These are phyloP conservation scores for Ginglymostoma cirratum DNA, from an alignment of 2,113 vertebrate genomes.

Conservation along the genomic window DNA sequence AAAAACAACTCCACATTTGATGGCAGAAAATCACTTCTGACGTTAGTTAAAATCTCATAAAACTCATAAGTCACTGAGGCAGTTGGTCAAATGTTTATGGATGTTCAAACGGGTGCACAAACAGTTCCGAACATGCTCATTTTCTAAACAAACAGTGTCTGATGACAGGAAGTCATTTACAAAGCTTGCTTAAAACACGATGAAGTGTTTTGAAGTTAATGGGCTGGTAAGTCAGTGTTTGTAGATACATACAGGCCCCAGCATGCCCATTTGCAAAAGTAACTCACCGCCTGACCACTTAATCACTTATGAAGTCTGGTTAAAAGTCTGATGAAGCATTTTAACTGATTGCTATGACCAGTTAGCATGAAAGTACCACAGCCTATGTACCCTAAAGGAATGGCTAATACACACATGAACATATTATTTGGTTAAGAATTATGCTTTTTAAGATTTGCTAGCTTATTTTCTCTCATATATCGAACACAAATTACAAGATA, in stretches of 20 bases:
- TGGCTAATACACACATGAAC: background rate
- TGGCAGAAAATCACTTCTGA: background rate
- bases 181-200: slow-evolving; percentile 1
- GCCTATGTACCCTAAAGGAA: background rate
- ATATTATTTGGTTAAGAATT: background rate
- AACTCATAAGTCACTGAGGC: background rate
- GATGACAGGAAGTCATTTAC: slow-evolving; percentile 25
- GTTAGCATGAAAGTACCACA: background rate
- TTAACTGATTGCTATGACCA: background rate
- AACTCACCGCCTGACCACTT: background rate
- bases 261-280: slow-evolving; percentile 1
- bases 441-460: background rate
- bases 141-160: slow-evolving; percentile 23
- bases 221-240: slow-evolving; percentile 18
- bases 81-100: slow-evolving; percentile 18
- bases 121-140: slow-evolving; percentile 22
- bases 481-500: background rate
- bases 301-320: slow-evolving; percentile 13
- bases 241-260: slow-evolving; percentile 23
- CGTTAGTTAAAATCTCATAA: slow-evolving; percentile 7
- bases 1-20: background rate
- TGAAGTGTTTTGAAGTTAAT: slow-evolving; percentile 29
- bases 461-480: background rate
- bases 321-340: slow-evolving; percentile 25
- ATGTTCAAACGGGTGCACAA: slow-evolving; percentile 13